Conservation (phyloP, 2,888 invertebrate genomes). For the Phoenoteleia sp. region DNA sequence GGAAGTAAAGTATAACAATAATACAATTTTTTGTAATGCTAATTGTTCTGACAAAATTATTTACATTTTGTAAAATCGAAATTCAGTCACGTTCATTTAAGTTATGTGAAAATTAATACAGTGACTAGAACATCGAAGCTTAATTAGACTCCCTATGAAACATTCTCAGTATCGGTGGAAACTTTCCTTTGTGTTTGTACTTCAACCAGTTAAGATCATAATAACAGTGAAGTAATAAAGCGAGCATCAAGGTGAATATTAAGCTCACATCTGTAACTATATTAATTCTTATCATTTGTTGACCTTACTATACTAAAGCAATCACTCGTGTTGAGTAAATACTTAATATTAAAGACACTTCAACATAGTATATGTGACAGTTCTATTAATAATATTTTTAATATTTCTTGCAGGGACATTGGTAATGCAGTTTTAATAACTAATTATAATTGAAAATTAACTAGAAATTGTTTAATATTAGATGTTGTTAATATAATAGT, state of each 20-base stretch:
- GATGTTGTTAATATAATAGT: slow-evolving; percentile 21
- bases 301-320: not conserved
- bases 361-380: too few species aligned
- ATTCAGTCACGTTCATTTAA: not conserved
- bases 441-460: too few species aligned
- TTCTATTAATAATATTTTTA: too few species aligned
- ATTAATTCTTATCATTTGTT: not conserved
- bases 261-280: not conserved
- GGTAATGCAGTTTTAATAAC: too few species aligned
- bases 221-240: slow-evolving; percentile 31
- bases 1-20: too few species aligned
- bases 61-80: too few species aligned
- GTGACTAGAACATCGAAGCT: slow-evolving; percentile 13
- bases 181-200: slow-evolving; percentile 35
- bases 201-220: slow-evolving; percentile 35
- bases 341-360: too few species aligned
- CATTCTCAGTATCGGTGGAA: slow-evolving; percentile 25
- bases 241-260: slow-evolving; percentile 13
- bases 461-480: not conserved
- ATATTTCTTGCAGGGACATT: too few species aligned
- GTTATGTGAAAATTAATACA: slow-evolving; percentile 11
- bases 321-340: not conserved
- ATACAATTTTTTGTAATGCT: too few species aligned
- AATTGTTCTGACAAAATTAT: too few species aligned
- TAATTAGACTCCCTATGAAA: slow-evolving; percentile 29